A percentile compares a stretch with the other conserved stretches of the same genome.
Evolutionary conservation across 2,113 vertebrate species (phyloP).

Genomic region (Saguinus imperator): DNA sequence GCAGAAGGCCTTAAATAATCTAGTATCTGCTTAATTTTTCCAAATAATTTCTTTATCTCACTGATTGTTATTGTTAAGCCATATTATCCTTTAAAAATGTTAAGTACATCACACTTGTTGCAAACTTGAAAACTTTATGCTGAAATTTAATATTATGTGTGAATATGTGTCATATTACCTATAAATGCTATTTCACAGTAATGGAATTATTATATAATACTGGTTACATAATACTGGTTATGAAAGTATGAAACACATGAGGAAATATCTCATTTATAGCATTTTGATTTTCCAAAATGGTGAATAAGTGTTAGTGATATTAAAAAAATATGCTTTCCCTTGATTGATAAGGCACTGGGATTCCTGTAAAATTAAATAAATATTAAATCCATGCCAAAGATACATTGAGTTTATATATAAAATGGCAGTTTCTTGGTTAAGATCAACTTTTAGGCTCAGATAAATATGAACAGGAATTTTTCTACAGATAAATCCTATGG

Average conservation of each 20-base stretch:
- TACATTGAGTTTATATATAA: background rate
- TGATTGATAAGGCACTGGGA: background rate
- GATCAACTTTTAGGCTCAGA: background rate
- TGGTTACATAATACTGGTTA: background rate
- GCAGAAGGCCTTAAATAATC: background rate
- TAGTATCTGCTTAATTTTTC: background rate
- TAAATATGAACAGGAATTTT: background rate
- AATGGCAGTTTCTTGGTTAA: background rate
- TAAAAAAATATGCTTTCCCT: background rate
- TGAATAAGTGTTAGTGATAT: background rate
- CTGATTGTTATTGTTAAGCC: background rate
- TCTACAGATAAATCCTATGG: background rate
- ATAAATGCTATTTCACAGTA: background rate
- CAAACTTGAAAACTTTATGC: background rate
- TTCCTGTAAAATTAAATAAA: background rate
- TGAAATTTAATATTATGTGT: background rate
- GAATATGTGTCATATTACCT: background rate
- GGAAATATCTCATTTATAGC: background rate
- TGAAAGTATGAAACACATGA: background rate
- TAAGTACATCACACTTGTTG: background rate
- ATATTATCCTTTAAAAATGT: background rate
- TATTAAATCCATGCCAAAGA: background rate
- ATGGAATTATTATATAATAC: background rate
- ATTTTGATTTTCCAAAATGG: background rate
- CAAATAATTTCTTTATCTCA: background rate